Evolutionary conservation across 2,888 invertebrate genomes (phyloP).

Genomic region (Drosophila mimetica): DNA sequence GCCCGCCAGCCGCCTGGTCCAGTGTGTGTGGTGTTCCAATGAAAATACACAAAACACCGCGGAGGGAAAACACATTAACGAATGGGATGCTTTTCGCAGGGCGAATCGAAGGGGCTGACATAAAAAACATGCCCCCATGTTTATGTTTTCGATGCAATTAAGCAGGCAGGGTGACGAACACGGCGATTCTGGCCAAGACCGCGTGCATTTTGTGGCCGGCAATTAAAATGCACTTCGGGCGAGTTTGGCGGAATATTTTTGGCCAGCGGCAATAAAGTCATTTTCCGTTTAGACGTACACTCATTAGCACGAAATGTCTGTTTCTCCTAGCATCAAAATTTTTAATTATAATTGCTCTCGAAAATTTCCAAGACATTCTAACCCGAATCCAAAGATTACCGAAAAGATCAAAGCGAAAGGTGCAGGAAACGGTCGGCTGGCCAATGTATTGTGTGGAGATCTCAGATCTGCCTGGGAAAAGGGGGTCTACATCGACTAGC

Average conservation of each 20-base stretch:
- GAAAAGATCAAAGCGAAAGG: constrained; percentile 32
- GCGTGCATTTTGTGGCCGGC: constrained; percentile 29
- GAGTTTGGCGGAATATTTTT: constrained; percentile 31
- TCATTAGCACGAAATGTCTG: constrained; percentile 34
- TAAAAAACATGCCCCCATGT: constrained; percentile 35
- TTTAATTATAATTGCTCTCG: constrained; percentile 37
- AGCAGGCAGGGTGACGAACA: constrained; percentile 8
- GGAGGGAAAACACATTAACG: constrained; percentile 45
- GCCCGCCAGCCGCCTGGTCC: constrained; percentile 5
- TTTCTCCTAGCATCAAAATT: constrained; percentile 28
- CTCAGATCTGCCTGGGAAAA: neutral
- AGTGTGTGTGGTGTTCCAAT: constrained; percentile 26
- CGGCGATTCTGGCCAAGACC: constrained; percentile 1
- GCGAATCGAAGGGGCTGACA: constrained; percentile 29
- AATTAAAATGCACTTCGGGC: constrained; percentile 35
- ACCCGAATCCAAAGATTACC: constrained; percentile 39
- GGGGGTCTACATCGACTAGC: neutral
- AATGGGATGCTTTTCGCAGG: constrained; percentile 27
- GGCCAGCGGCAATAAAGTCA: constrained; percentile 16
- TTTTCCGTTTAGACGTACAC: constrained; percentile 14
- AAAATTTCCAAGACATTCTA: constrained; percentile 33
- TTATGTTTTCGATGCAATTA: constrained; percentile 44
- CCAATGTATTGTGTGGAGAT: constrained; percentile 31
- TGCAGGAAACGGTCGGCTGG: constrained; percentile 17
- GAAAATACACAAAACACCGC: constrained; percentile 29